phyloP scores from a whole-genome alignment of 1,140 invertebrate species.

The Drosophila simulans region DNA sequence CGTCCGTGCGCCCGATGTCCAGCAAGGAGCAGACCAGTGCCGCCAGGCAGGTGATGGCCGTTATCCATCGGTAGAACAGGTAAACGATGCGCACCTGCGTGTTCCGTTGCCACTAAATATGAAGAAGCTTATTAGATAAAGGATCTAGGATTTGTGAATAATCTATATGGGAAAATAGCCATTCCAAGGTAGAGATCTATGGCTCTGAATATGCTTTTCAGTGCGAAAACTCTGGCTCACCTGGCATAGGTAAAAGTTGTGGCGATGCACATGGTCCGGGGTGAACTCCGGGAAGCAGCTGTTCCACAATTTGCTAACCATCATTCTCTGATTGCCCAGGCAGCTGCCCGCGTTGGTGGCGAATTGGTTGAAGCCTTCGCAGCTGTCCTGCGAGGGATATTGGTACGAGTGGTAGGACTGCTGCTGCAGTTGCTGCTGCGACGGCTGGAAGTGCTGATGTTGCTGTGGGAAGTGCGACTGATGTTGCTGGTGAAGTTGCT shows the following conservation, averaged over 20 bases:
- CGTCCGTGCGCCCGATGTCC: constrained; percentile 84
- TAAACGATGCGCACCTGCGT: constrained; percentile 85
- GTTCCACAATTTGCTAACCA: constrained; percentile 84
- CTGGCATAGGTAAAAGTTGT: constrained; percentile 84
- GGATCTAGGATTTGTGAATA: no score
- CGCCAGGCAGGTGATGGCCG: constrained; percentile 85
- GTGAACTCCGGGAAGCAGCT: constrained; percentile 84
- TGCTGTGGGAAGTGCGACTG: constrained; percentile 35
- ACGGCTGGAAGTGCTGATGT: constrained; percentile 53
- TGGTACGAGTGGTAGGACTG: constrained; percentile 70
- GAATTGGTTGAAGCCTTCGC: constrained; percentile 79
- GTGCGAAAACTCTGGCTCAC: constrained; percentile 28
- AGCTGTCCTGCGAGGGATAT: constrained; percentile 78
- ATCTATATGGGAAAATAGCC: no score
- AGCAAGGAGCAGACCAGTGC: constrained; percentile 86
- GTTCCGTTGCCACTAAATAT: constrained; percentile 84
- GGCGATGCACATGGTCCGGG: constrained; percentile 82
- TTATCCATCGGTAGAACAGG: constrained; percentile 86
- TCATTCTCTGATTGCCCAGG: constrained; percentile 82
- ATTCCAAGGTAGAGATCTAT: no score
- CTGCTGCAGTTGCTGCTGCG: constrained; percentile 56
- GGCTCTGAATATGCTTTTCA: neutral
- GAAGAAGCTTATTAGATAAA: neutral
- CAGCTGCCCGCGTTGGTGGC: constrained; percentile 72
- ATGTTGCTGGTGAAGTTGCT: constrained; percentile 33